Base-by-base conservation (phyloP, 1,140 invertebrate genomes). In the Sesamia nonagrioides region DNA sequence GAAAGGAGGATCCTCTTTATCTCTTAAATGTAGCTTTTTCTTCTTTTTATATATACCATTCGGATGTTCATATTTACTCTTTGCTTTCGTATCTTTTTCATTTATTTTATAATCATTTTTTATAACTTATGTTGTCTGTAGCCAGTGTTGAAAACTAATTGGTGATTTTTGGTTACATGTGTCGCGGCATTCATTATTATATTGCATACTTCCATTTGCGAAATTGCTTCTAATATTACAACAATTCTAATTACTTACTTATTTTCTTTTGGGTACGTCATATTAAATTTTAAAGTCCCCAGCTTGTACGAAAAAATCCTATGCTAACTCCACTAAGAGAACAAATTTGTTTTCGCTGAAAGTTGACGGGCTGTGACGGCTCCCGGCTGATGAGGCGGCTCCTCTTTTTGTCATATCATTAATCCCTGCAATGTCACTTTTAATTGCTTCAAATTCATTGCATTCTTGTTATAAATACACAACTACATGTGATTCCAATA, bases 371-470 rank as follows among this genome's bases (percentile, higher is more conserved):
- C 56, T 81, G 80, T 89, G 87, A 88, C 86, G 58, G 82, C 75
- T 27, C 37, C 61, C 77, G 75, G 72, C 69, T 81, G 73, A 71
- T 76, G 77, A 68, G 11, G 35, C 21, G 5, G 54, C 15, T 52
- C 18, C 50, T 85, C 77, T 81, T 89, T 86, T 84, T 83, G 63
- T 50, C 15, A 15, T 45, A 42, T 45, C 72, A 81, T 86, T 84
- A 84, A 86, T 88, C 27, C 63, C 40, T 63, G 58, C 88, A 86
- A 84, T 89, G 88, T 90, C 89, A 91, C 56, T 84, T 77, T 82
- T 81, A 88, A 86, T 84, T 82, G 63, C 84, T 61, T 77, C 56
- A 35, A 72, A 42, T 37, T 37, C 33, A 68, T 18, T 54, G n/a
- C 11, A 9, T 17, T 18, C 17, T 18, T 58, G 35, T 33, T 33